A percentile compares a stretch with the other conserved stretches of the same genome.
These are phyloP conservation scores for Rhinoptilus africanus DNA, from an alignment of 2,113 vertebrate genomes.

Conservation along the genomic window DNA sequence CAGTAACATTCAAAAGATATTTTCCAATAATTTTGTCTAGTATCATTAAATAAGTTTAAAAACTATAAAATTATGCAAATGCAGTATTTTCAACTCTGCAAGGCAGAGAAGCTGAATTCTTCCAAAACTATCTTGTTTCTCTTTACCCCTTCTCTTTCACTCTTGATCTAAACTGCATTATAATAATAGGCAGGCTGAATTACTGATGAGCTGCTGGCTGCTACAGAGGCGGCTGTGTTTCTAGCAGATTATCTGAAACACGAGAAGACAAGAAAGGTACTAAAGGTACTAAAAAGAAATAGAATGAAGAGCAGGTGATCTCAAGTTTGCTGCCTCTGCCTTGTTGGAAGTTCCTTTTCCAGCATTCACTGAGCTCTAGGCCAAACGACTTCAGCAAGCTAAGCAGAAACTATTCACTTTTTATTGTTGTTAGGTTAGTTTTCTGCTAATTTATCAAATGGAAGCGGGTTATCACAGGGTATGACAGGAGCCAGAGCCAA, in stretches of 20 bases:
- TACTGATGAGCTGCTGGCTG: slow-evolving; percentile 11
- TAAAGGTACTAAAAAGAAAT: background rate
- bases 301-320: background rate
- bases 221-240: background rate
- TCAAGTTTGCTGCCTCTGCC: background rate
- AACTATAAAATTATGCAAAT: background rate
- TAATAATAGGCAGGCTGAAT: slow-evolving; percentile 26
- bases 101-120: background rate
- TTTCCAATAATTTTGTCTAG: background rate
- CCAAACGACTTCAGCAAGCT: background rate
- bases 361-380: background rate
- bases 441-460: background rate
- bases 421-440: background rate
- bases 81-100: background rate
- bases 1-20: background rate
- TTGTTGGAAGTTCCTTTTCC: background rate
- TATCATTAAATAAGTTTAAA: background rate
- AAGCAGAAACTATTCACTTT: background rate
- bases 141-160: background rate
- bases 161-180: slow-evolving; percentile 19
- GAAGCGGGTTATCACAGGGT: background rate
- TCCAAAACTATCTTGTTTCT: background rate
- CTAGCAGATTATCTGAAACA: background rate
- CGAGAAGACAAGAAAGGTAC: background rate
- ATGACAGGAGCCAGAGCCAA: background rate